phyloP scores from a whole-genome alignment of 2,797 vertebrate genomes.

The Acanthurus lineatus region DNA sequence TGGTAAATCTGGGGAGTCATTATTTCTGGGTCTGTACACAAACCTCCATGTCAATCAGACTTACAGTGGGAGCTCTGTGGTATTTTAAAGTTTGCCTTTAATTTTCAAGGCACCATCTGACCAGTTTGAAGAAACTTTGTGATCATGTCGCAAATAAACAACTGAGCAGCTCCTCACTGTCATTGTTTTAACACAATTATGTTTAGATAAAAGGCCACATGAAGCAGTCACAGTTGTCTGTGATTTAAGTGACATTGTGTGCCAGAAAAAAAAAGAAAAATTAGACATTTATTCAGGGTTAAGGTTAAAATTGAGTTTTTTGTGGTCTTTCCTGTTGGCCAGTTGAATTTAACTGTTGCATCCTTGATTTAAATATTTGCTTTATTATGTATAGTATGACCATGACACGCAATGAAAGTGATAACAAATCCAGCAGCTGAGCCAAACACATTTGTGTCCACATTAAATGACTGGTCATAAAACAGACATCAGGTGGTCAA shows the following conservation, averaged over 20 bases:
- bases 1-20: constrained; percentile 4
- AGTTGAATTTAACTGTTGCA: background rate
- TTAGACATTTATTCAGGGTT: background rate
- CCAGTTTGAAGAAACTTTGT: constrained; percentile 38
- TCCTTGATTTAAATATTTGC: too few species aligned
- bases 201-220: constrained; percentile 31
- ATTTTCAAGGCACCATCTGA: constrained; percentile 63
- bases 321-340: constrained; percentile 37
- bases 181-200: constrained; percentile 41
- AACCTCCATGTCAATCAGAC: constrained; percentile 47
- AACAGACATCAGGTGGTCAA: background rate
- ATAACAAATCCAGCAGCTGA: background rate
- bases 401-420: background rate
- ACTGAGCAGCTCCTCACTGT: constrained; percentile 40
- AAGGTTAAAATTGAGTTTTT: constrained; percentile 1
- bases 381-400: background rate
- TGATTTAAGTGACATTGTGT: constrained; percentile 9
- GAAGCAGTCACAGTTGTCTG: constrained; percentile 35
- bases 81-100: constrained; percentile 59
- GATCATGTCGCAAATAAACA: constrained; percentile 45
- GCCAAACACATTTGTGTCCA: background rate
- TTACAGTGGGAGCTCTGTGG: constrained; percentile 12
- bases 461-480: constrained; percentile 1
- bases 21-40: constrained; percentile 35
- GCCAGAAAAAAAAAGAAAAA: constrained; percentile 12